Evolutionary conservation across 2,113 vertebrate genomes (phyloP), one percentile per base, ranked within the genome.

Genomic region (Proterorhinus semilunaris): DNA sequence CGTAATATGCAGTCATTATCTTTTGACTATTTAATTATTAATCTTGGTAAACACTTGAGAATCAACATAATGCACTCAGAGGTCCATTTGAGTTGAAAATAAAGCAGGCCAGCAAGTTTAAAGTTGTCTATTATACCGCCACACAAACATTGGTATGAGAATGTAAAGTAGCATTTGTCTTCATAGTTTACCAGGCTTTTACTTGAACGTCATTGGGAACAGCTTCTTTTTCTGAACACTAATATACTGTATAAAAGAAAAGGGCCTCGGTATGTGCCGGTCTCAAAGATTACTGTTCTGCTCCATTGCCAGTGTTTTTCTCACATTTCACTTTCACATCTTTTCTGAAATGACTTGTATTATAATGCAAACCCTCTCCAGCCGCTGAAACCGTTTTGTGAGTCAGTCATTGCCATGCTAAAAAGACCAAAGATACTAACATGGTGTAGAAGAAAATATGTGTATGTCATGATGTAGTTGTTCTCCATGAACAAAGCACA

Each of bases 361-460:
- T 36, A 36, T 36, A 36, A 36, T 36, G 27, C 27, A 36, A 36
- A 36, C 27, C 0, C 27, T 36, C 54, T 68, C 44, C 21, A n/a
- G 50, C 62, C 8, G 21, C 64, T 63, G 64, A 80, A 78, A 83
- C 21, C 1, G 64, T 36, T 75, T 76, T 68, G 75, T 68, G 42
- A 76, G 61, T 12, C 57, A 54, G 62, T 65, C 58, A 21, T 67
- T 57, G 49, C 68, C 64, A 21, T 67, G 59, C 43, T 17, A 36
- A 70, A 65, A 65, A 67, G 58, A 75, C 62, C 15, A 69, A 81
- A 62, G 21, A 54, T 62, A 62, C 16, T 69, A 74, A 68, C 76
- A 54, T 62, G 66, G 71, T 75, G 59, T 42, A 7, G 10, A 36
- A 36, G 4, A 3, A 36, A 36, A 36, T 36, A 3, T 36, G 27